A percentile compares a stretch with the other conserved stretches of the same genome.
phyloP scores from a whole-genome alignment of 2,888 invertebrate species.

The Bhutanitis thaidina region DNA sequence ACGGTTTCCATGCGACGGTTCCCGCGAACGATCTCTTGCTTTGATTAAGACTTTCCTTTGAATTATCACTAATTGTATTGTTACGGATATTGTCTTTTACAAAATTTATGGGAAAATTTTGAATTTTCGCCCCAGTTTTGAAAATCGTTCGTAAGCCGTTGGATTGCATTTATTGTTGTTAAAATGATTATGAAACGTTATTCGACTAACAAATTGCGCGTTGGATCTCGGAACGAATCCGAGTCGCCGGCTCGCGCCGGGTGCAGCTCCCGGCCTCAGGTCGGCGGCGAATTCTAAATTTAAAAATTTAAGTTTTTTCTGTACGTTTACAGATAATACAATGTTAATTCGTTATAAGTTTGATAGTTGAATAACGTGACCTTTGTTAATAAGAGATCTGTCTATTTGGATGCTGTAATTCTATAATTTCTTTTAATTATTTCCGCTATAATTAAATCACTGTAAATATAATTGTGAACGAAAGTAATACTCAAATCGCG shows the following conservation, averaged over 20 bases:
- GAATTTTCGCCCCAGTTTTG: conserved; percentile 49
- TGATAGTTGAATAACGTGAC: conserved; percentile 15
- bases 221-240: too few relatives aligned
- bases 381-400: conserved; percentile 9
- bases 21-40: conserved; percentile 47
- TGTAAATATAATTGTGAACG: conserved; percentile 39
- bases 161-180: conserved; percentile 38
- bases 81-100: conserved; percentile 32
- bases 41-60: conserved; percentile 43
- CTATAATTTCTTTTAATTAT: conserved; percentile 30
- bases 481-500: conserved; percentile 72
- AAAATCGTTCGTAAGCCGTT: conserved; percentile 30
- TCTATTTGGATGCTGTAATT: conserved; percentile 4
- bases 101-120: conserved; percentile 53
- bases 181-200: conserved; percentile 20
- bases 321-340: too few relatives aligned
- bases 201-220: conserved; percentile 1
- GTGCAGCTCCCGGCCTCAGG: too few relatives aligned
- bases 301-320: too few relatives aligned
- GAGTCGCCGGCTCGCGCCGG: too few relatives aligned
- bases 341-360: neutral
- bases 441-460: conserved; percentile 33
- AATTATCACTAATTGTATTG: conserved; percentile 33
- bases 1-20: conserved; percentile 32
- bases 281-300: too few relatives aligned